Conservation (phyloP, 2,113 vertebrate species). For the Corythoichthys haematopterus region DNA sequence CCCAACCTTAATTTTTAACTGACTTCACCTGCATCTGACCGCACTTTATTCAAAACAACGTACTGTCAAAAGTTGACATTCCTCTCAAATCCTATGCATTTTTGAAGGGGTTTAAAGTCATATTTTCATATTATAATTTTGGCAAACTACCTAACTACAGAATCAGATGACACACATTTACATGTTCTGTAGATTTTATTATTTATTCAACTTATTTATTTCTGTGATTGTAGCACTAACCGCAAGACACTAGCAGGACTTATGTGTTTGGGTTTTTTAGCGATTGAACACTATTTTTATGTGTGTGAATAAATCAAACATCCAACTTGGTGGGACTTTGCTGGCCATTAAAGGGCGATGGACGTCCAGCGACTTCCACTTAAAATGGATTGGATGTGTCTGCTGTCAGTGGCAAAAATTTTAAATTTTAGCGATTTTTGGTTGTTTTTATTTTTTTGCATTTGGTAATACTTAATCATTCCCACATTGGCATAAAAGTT, state of each 20-base stretch:
- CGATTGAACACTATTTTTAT: not conserved
- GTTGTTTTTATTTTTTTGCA: not conserved
- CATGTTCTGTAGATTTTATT: not conserved
- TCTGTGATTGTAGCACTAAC: not conserved
- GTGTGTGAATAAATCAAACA: not conserved
- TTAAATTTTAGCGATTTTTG: too few species aligned
- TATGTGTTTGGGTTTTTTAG: not conserved
- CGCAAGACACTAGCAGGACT: not conserved
- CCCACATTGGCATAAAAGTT: not conserved
- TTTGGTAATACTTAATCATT: not conserved
- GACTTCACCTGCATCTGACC: slow-evolving; percentile 71
- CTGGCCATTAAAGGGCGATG: too few species aligned
- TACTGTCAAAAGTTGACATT: not conserved
- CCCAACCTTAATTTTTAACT: not conserved
- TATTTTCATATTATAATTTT: not conserved
- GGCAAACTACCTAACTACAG: not conserved
- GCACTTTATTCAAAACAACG: slow-evolving; percentile 73
- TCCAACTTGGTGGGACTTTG: not conserved
- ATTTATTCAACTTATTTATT: slow-evolving; percentile 6
- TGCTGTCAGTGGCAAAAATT: too few species aligned
- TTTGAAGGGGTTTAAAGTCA: not conserved
- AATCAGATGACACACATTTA: not conserved
- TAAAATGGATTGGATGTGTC: too few species aligned
- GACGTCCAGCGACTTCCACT: too few species aligned
- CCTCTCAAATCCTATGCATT: not conserved